Percentiles rank a stretch among this genome's conserved stretches.
phyloP scores from a whole-genome alignment of 1,140 invertebrate species.

The Helicoverpa zea region DNA sequence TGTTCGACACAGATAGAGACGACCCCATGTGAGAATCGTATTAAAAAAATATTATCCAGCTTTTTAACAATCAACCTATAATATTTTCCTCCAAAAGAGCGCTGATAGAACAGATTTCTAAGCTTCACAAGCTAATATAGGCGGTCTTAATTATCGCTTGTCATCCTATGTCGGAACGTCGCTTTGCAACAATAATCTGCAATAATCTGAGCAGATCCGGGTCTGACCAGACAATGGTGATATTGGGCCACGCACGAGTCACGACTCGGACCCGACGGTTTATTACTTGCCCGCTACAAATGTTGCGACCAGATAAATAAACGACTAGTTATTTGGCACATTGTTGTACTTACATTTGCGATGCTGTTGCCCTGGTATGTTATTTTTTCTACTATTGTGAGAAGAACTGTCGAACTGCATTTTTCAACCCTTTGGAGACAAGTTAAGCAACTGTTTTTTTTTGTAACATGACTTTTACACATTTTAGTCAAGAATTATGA shows the following conservation, averaged over 20 bases:
- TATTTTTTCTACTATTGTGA: neutral
- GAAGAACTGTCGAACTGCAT: too few relatives aligned
- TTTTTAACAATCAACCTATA: too few relatives aligned
- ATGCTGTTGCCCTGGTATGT: neutral
- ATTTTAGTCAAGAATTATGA: too few relatives aligned
- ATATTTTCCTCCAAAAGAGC: neutral
- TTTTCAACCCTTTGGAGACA: too few relatives aligned
- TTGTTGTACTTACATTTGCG: neutral
- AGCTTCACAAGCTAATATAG: neutral
- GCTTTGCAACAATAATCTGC: neutral
- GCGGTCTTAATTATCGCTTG: conserved; percentile 7
- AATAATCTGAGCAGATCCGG: conserved; percentile 36
- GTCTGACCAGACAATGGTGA: conserved; percentile 23
- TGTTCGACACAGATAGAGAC: too few relatives aligned
- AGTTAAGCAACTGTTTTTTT: too few relatives aligned
- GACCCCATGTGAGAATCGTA: too few relatives aligned
- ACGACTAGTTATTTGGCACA: conserved; percentile 11
- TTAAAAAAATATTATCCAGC: too few relatives aligned
- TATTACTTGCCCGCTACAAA: conserved; percentile 34
- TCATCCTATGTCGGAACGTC: neutral
- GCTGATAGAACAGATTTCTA: neutral
- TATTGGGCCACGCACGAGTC: conserved; percentile 37
- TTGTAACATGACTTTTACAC: too few relatives aligned
- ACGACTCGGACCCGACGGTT: conserved; percentile 17
- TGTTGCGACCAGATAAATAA: conserved; percentile 31